Base-by-base conservation (phyloP, 2,888 invertebrate species). In the Ennomos erosarius region DNA sequence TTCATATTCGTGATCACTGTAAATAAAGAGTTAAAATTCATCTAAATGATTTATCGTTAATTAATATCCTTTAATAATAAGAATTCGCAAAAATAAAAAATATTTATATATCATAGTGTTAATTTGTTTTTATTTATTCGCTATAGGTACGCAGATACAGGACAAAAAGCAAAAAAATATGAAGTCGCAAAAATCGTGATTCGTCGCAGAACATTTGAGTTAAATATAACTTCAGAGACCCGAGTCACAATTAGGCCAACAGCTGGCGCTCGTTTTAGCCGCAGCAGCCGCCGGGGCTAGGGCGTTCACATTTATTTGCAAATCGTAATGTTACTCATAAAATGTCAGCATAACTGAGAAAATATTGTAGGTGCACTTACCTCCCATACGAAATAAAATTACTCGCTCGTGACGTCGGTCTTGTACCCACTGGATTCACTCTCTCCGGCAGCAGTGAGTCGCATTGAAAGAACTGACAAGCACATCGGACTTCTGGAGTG, bases 1-100 rank as follows among this genome's bases (percentile, higher is more conserved):
- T 93, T 98, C 98, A 93, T 98, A 98, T 90, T 97, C 97, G 95
- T 98, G 97, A 94, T 97, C 97, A 94, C 97, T 98, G 93, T 74
- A 95, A 94, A 72, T 71, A 26, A 26, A 5, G 6, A 26, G 26
- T 26, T 26, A 26, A n/a, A n/a, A 26, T 26, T 3, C 26, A 26
- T 26, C 26, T 26, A 26, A 26, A 26, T 26, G 1, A 26, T 26
- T 26, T 6, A 5, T 26, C 26, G 6, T 26, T 26, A 26, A 6
- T 26, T 26, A 26, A 26, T 6, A 6, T 26, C n/a, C n/a, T 26
- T 26, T 26, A 26, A 26, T 6, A 26, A 5, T 26, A 26, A 4
- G 26, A 26, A 70, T 74, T 82, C 82, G 83, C 83, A 63, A 48
- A 71, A 69, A 61, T 26, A n/a, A n/a, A n/a, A n/a, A n/a, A n/a